phyloP scores from a whole-genome alignment of 2,888 invertebrate genomes.

The Thysanoteuthis rhombus region DNA sequence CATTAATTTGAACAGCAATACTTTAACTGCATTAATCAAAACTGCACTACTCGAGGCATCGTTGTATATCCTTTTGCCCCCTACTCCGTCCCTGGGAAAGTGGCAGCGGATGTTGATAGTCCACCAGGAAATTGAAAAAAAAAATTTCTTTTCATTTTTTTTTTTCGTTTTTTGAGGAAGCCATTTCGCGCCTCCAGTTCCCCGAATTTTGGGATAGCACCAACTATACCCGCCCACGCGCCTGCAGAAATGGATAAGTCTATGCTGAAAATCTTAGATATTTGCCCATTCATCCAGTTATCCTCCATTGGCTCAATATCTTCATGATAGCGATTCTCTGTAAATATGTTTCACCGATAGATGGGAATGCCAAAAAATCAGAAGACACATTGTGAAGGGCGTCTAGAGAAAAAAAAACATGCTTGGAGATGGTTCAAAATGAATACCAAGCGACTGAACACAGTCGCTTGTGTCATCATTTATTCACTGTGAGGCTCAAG shows the following conservation, averaged over 20 bases:
- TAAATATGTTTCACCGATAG: neutral
- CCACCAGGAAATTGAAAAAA: no score
- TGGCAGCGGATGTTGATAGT: no score
- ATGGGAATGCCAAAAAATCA: neutral
- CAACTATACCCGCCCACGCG: neutral
- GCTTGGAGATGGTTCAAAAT: neutral
- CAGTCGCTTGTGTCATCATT: conserved; percentile 1
- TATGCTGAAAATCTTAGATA: neutral
- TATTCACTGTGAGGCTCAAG: neutral
- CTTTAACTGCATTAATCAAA: no score
- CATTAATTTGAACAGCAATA: no score
- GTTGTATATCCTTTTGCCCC: no score
- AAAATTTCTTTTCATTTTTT: neutral
- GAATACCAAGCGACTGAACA: neutral
- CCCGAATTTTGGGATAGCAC: neutral
- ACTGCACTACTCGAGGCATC: no score
- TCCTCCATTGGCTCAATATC: neutral
- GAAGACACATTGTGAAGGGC: neutral
- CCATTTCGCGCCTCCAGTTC: neutral
- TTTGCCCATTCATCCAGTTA: neutral
- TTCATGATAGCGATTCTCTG: neutral
- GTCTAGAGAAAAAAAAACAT: neutral
- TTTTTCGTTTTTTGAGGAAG: neutral
- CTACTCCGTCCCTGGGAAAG: no score
- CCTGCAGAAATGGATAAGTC: neutral